Percentiles rank a stretch among this genome's conserved stretches.
Evolutionary conservation across 2,888 invertebrate species (phyloP).

Genomic region (Shargacucullia verbasci): DNA sequence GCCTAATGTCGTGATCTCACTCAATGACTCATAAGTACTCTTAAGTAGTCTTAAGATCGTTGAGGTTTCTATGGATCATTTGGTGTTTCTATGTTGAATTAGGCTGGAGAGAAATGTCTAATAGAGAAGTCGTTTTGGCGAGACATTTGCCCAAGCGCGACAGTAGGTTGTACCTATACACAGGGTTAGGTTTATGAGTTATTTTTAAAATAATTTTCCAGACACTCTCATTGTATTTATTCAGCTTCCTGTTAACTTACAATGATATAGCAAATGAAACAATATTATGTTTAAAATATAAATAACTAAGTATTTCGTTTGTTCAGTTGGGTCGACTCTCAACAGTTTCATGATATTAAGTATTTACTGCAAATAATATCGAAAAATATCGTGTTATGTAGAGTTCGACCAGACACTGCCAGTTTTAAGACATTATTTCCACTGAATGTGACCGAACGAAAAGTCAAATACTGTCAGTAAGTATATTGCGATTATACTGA

Average conservation of each 20-base stretch:
- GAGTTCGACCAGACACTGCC: too few relatives aligned
- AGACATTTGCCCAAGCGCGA: too few relatives aligned
- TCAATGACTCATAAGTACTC: conserved; percentile 43
- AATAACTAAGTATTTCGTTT: background rate
- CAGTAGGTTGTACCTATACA: too few relatives aligned
- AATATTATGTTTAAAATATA: conserved; percentile 1
- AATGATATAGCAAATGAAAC: background rate
- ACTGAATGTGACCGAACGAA: too few relatives aligned
- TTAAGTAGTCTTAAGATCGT: background rate
- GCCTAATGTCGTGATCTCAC: conserved; percentile 52
- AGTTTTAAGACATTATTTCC: too few relatives aligned
- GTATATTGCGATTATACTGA: too few relatives aligned
- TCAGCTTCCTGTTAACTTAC: background rate
- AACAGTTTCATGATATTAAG: background rate
- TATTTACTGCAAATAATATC: background rate
- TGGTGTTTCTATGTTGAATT: background rate
- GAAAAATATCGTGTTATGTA: background rate
- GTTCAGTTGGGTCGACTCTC: background rate
- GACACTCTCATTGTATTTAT: background rate
- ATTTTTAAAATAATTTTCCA: background rate
- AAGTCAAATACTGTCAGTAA: too few relatives aligned
- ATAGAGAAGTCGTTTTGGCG: too few relatives aligned
- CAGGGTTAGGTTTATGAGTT: background rate
- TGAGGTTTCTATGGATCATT: conserved; percentile 13
- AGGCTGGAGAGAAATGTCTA: background rate